These are phyloP conservation scores for Pilophorus perplexus DNA, from an alignment of 2,888 invertebrate species.

Conservation along the genomic window DNA sequence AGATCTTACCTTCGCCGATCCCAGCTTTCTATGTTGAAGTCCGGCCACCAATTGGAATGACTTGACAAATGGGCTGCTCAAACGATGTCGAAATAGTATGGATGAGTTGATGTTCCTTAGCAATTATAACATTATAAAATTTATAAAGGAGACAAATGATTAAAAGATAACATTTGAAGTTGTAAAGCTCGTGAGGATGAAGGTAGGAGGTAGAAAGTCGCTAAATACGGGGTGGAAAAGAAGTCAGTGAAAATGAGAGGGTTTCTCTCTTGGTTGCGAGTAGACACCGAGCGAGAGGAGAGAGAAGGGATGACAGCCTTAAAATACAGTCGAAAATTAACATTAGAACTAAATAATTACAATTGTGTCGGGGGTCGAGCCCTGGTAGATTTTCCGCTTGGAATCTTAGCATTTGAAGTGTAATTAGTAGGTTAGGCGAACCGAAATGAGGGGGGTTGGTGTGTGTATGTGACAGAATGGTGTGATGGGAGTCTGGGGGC, in stretches of 20 bases:
- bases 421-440: conserved; percentile 48
- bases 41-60: too few species aligned
- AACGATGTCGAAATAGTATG: too few species aligned
- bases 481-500: conserved; percentile 35
- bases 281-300: conserved; percentile 8
- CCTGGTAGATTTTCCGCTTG: conserved; percentile 45
- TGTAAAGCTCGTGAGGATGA: conserved; percentile 12
- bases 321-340: conserved; percentile 47
- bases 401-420: conserved; percentile 47
- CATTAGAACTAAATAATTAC: conserved; percentile 47
- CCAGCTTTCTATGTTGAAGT: too few species aligned
- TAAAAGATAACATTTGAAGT: conserved; percentile 33
- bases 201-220: conserved; percentile 19
- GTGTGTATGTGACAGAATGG: conserved; percentile 44
- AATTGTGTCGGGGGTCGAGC: conserved; percentile 45
- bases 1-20: too few species aligned
- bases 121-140: conserved; percentile 6
- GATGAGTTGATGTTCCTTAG: too few species aligned
- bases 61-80: too few species aligned
- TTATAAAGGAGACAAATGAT: conserved; percentile 22
- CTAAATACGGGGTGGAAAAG: conserved; percentile 31
- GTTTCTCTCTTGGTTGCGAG: conserved; percentile 5
- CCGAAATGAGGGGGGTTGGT: conserved; percentile 45
- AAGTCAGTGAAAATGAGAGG: conserved; percentile 37
- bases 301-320: conserved; percentile 45